A percentile compares a stretch with the other conserved stretches of the same genome.
phyloP scores from a whole-genome alignment of 1,140 invertebrate genomes.

The Drosophila busckii region DNA sequence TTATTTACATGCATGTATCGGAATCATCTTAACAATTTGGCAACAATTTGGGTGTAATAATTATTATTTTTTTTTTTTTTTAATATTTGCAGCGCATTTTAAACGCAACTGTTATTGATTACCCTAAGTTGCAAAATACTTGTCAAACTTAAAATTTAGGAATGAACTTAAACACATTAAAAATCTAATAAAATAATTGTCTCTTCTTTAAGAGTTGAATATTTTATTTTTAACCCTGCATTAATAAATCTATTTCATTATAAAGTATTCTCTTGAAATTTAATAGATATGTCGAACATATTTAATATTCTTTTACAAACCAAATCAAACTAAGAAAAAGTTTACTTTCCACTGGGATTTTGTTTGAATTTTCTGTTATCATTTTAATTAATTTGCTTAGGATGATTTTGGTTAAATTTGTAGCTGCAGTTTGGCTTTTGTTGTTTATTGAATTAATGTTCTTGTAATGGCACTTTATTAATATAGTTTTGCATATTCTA shows the following conservation, averaged over 20 bases:
- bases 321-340: too few relatives aligned
- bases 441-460: conserved; percentile 8
- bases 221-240: too few relatives aligned
- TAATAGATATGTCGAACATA: background rate
- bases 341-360: too few relatives aligned
- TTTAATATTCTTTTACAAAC: background rate
- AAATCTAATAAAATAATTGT: too few relatives aligned
- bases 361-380: conserved; percentile 6
- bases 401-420: conserved; percentile 2
- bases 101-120: background rate
- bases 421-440: background rate
- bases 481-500: conserved; percentile 26
- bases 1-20: conserved; percentile 27
- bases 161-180: too few relatives aligned
- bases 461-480: conserved; percentile 62
- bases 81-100: conserved; percentile 21
- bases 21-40: conserved; percentile 42
- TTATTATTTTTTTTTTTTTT: conserved; percentile 8
- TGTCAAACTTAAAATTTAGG: too few relatives aligned
- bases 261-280: too few relatives aligned
- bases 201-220: too few relatives aligned
- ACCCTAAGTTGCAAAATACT: background rate
- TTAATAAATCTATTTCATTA: too few relatives aligned
- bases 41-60: conserved; percentile 33
- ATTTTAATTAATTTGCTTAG: conserved; percentile 11